Percentiles rank a stretch among this genome's conserved stretches.
These are phyloP conservation scores for Amphipyra tragopoginis DNA, from an alignment of 2,888 invertebrate species.

Conservation along the genomic window DNA sequence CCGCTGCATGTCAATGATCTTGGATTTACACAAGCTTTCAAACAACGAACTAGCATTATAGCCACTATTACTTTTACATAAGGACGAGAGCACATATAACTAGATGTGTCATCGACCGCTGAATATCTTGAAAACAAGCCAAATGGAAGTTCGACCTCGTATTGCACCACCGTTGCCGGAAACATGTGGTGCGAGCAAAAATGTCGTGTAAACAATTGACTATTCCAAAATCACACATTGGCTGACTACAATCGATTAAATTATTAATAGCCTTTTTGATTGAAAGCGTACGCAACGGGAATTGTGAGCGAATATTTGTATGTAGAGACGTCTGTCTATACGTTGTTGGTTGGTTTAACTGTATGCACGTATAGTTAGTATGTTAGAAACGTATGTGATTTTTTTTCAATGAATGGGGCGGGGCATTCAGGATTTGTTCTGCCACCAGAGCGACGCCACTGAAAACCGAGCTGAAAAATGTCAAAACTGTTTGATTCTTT, in stretches of 20 bases:
- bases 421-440: too few relatives aligned
- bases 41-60: constrained; percentile 28
- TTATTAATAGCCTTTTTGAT: constrained; percentile 16
- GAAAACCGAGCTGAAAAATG: too few relatives aligned
- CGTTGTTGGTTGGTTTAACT: too few relatives aligned
- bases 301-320: neutral
- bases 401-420: too few relatives aligned
- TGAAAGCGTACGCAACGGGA: constrained; percentile 8
- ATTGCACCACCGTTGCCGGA: constrained; percentile 59
- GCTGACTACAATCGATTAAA: constrained; percentile 20
- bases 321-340: neutral
- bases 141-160: constrained; percentile 62
- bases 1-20: constrained; percentile 46
- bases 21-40: constrained; percentile 4
- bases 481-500: too few relatives aligned
- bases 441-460: too few relatives aligned
- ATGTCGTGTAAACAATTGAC: constrained; percentile 62
- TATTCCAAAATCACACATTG: constrained; percentile 35
- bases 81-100: constrained; percentile 38
- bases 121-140: constrained; percentile 67
- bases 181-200: constrained; percentile 66
- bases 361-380: too few relatives aligned
- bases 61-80: constrained; percentile 37
- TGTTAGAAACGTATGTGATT: too few relatives aligned
- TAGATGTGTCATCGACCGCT: constrained; percentile 66